Evolutionary conservation across 2,113 vertebrate species (phyloP), one percentile per base, ranked within the genome.

Genomic region (Amphilophus citrinellus): DNA sequence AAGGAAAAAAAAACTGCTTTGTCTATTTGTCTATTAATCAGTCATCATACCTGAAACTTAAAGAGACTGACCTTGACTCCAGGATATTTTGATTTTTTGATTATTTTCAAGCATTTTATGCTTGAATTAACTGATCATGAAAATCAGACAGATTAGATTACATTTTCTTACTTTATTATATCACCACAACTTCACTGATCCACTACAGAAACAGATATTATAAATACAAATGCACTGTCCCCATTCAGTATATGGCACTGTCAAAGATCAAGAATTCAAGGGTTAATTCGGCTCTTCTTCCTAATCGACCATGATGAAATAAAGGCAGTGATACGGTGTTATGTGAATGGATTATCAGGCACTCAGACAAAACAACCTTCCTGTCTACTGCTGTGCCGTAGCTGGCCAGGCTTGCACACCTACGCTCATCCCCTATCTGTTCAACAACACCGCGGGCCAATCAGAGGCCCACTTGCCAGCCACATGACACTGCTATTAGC

Each of bases 401-500:
- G 81, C 71, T 88, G 81, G 89, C 78, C 78, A 32, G 20, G 44
- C 59, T 83, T 5, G 30, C 65, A 91, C 85, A 92, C 88, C 79
- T 86, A 68, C 61, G 65, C 90, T 94, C 89, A 91, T 91, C 91
- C 87, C 61, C 85, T 88, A 10, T 76, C 77, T 83, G 84, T 92
- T 86, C 91, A 88, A 79, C 77, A 84, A 71, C 65, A 61, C 4
- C 39, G 62, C 14, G 5, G 80, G 58, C 95, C 95, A 96, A 96
- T 96, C 93, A 89, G 80, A 90, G 73, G 63, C 75, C 62, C 5
- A 56, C 56, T 73, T 88, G 71, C 77, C 35, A 61, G 81, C 85
- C 95, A 95, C 88, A 79, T 95, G 94, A 88, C 80, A 62, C 39
- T 58, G 84, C 85, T 93, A 91, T 94, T 94, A 94, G 68, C 84